phyloP scores from a whole-genome alignment of 1,140 invertebrate genomes.

The Philotrypesis tridentata region DNA sequence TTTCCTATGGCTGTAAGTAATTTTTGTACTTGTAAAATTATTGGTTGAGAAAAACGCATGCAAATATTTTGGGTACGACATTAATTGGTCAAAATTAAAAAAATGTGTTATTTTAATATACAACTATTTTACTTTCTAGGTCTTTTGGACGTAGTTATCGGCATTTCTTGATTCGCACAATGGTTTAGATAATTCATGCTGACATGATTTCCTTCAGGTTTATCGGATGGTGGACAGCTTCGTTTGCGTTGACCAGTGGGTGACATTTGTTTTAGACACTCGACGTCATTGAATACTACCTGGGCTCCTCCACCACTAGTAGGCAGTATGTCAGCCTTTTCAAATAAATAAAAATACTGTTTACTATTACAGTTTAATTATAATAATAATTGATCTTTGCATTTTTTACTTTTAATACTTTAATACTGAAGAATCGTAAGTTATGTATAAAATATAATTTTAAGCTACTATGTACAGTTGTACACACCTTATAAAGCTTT shows the following conservation, averaged over 20 bases:
- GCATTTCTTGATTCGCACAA: slow-evolving; percentile 28
- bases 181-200: slow-evolving; percentile 15
- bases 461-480: no score
- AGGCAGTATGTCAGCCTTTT: slow-evolving; percentile 89
- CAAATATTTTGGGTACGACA: slow-evolving; percentile 2
- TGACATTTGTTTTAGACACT: slow-evolving; percentile 90
- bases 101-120: neutral
- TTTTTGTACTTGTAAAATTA: slow-evolving; percentile 14
- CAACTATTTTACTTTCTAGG: slow-evolving; percentile 26
- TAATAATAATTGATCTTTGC: neutral
- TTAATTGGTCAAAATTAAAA: neutral
- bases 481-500: slow-evolving; percentile 92
- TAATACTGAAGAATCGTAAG: no score
- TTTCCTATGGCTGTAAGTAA: neutral
- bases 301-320: slow-evolving; percentile 95
- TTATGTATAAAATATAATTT: neutral
- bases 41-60: neutral
- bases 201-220: slow-evolving; percentile 31
- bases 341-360: neutral
- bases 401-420: no score
- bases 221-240: slow-evolving; percentile 56
- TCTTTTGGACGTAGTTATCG: slow-evolving; percentile 20
- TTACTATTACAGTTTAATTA: neutral
- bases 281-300: slow-evolving; percentile 96
- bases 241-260: slow-evolving; percentile 75